These are phyloP conservation scores for Stegana nigrithorax DNA, from an alignment of 2,888 invertebrate genomes.

Conservation along the genomic window DNA sequence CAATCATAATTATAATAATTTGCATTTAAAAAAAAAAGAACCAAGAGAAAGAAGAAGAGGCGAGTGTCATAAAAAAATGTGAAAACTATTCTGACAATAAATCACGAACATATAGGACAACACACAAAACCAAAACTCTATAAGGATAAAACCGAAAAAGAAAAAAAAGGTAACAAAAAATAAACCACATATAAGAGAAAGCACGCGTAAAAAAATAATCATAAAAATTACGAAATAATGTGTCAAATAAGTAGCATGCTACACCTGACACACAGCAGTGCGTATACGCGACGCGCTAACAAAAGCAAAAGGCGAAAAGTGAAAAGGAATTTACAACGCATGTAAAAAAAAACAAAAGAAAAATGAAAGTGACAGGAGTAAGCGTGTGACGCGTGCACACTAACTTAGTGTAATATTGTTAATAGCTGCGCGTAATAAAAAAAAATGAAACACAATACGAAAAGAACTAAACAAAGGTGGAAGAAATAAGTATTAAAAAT, in stretches of 20 bases:
- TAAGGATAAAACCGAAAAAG: neutral
- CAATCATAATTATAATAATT: constrained; percentile 8
- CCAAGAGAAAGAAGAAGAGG: neutral
- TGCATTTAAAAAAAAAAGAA: neutral
- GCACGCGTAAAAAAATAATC: neutral
- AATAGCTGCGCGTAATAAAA: no score
- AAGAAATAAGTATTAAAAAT: constrained; percentile 18
- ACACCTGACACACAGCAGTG: neutral
- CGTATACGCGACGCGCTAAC: neutral
- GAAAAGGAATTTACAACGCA: no score
- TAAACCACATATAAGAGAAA: neutral
- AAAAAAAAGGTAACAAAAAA: neutral
- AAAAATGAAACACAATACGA: no score
- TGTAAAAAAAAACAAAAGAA: no score
- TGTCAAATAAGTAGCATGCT: constrained; percentile 3
- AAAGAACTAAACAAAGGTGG: neutral
- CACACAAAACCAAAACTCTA: neutral
- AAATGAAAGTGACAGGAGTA: neutral
- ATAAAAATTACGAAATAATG: constrained; percentile 3
- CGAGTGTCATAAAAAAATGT: constrained; percentile 2
- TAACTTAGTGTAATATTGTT: constrained; percentile 8
- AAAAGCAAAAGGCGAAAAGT: neutral
- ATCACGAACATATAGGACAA: no score
- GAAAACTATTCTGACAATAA: constrained; percentile 9
- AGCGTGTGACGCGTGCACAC: neutral